Percentiles rank a stretch among this genome's conserved stretches.
Evolutionary conservation across 2,888 invertebrate genomes (phyloP).

Genomic region (Cremastinae sp.): DNA sequence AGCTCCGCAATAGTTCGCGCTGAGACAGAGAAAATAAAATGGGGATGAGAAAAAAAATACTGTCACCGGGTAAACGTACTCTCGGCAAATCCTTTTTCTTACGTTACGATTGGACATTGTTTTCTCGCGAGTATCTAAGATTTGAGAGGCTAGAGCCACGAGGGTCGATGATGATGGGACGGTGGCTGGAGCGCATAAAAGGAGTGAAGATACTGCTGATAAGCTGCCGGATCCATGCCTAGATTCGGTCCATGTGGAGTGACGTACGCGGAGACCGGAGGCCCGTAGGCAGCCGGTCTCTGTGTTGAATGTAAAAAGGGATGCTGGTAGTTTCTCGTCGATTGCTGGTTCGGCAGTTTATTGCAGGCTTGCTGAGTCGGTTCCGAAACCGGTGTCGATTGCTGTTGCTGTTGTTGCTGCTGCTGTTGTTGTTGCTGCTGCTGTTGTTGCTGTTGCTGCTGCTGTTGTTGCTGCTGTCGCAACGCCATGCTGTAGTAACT

Average conservation of each 20-base stretch:
- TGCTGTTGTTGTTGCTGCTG: constrained; percentile 71
- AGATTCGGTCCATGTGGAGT: constrained; percentile 76
- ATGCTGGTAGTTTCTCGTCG: constrained; percentile 74
- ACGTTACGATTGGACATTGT: constrained; percentile 7
- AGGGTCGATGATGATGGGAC: constrained; percentile 77
- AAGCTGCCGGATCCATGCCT: constrained; percentile 76
- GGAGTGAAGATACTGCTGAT: constrained; percentile 78
- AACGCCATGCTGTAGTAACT: constrained; percentile 77
- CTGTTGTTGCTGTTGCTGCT: constrained; percentile 67
- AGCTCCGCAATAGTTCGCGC: constrained; percentile 42
- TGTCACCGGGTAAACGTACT: constrained; percentile 47
- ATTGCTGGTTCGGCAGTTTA: constrained; percentile 74
- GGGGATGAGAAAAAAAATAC: constrained; percentile 42
- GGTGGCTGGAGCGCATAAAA: constrained; percentile 77
- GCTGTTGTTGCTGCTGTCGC: constrained; percentile 69
- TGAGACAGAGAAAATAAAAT: constrained; percentile 8
- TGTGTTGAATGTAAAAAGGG: constrained; percentile 77
- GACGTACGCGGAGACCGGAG: constrained; percentile 77
- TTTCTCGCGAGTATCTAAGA: constrained; percentile 54
- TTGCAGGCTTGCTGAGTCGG: constrained; percentile 72
- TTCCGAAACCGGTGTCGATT: constrained; percentile 68
- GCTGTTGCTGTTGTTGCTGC: constrained; percentile 72
- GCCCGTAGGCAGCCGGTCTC: constrained; percentile 74
- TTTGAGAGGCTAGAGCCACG: constrained; percentile 77
- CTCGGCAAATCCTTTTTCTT: constrained; percentile 16